Percentiles rank a stretch among this genome's conserved stretches.
phyloP scores from a whole-genome alignment of 1,140 invertebrate species.

The Listronotus oregonensis region DNA sequence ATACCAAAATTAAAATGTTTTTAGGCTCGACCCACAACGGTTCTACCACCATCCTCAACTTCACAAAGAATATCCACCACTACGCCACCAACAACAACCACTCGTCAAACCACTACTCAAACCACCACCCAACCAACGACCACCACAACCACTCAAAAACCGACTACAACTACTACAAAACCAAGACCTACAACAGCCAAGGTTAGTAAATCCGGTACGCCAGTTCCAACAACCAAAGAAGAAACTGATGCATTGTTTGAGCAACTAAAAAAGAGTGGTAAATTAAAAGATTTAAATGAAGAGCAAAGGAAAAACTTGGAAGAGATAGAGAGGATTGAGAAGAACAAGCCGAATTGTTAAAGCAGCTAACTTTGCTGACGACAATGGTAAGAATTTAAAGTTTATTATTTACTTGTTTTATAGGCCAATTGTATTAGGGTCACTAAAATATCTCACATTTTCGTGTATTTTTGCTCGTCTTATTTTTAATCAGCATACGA shows the following conservation, averaged over 20 bases:
- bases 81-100: constrained; percentile 26
- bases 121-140: constrained; percentile 18
- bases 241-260: constrained; percentile 28
- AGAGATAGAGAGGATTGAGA: constrained; percentile 48
- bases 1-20: not conserved
- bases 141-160: constrained; percentile 11
- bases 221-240: constrained; percentile 15
- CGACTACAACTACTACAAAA: constrained; percentile 28
- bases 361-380: constrained; percentile 51
- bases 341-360: constrained; percentile 52
- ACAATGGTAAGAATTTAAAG: constrained; percentile 44
- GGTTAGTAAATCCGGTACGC: not conserved
- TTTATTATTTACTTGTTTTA: too few species aligned
- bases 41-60: constrained; percentile 31
- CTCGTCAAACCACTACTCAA: constrained; percentile 14
- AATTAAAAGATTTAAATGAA: constrained; percentile 46
- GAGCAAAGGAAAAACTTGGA: constrained; percentile 52
- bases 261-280: constrained; percentile 31
- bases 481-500: too few species aligned
- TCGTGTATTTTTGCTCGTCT: too few species aligned
- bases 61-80: constrained; percentile 31
- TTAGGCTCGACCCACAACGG: constrained; percentile 35
- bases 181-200: constrained; percentile 18
- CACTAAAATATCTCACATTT: too few species aligned
- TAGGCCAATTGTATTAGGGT: too few species aligned